Evolutionary conservation across 2,113 vertebrate genomes (phyloP).

Genomic region (Cyprinodon brontotheroides): DNA sequence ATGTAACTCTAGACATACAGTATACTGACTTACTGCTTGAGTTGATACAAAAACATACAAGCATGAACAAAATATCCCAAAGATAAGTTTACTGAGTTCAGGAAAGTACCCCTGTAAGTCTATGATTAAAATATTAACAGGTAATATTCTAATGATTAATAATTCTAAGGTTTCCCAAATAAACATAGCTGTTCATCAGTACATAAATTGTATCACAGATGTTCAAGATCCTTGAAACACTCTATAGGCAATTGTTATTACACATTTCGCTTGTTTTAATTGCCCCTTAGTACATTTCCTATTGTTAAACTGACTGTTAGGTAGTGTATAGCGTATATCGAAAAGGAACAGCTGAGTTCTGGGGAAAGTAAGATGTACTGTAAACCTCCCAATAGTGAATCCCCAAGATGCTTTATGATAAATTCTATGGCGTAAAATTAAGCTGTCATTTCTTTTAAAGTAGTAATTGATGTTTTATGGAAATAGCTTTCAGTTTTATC

Average conservation of each 20-base stretch:
- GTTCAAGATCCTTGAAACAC: neutral
- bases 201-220: neutral
- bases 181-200: neutral
- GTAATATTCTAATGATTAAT: neutral
- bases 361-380: no score
- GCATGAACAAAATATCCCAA: neutral
- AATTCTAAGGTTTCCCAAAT: neutral
- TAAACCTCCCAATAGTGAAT: no score
- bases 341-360: no score
- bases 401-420: no score
- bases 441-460: no score
- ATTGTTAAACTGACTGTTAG: no score
- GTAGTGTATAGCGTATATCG: no score
- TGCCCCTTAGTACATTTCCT: no score
- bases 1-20: constrained; percentile 10
- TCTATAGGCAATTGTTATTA: neutral
- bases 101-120: neutral
- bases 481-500: no score
- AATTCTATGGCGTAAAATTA: no score
- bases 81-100: neutral
- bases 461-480: no score
- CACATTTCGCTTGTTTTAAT: no score
- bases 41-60: neutral
- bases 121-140: neutral
- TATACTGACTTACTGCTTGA: constrained; percentile 6